These are phyloP conservation scores for Tetramorium alpestre DNA, from an alignment of 1,140 invertebrate species.

Conservation along the genomic window DNA sequence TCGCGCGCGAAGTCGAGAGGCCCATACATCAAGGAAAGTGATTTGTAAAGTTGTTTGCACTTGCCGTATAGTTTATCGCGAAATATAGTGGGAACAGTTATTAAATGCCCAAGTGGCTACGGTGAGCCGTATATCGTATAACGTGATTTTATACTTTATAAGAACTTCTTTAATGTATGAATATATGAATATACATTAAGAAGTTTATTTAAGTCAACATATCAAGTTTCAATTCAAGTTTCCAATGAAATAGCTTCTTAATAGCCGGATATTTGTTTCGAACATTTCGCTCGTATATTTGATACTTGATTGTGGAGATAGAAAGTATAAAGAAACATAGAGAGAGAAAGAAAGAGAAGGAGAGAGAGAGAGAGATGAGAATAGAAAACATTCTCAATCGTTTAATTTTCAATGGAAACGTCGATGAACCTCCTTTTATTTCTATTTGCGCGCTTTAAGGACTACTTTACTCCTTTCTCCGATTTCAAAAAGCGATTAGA, in stretches of 20 bases:
- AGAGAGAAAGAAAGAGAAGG: not conserved
- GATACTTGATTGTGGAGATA: not conserved
- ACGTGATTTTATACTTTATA: not conserved
- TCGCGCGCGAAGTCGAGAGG: conserved; percentile 33
- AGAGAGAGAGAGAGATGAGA: not conserved
- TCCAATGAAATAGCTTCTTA: not conserved
- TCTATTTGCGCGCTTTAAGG: not conserved
- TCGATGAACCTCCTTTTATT: conserved; percentile 19
- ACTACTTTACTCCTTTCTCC: not conserved
- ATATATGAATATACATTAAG: not conserved
- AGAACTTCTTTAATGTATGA: not conserved
- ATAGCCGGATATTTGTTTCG: conserved; percentile 19
- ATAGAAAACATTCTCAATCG: not conserved
- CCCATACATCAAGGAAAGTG: conserved; percentile 50
- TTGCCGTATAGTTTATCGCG: not conserved
- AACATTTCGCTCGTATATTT: not conserved
- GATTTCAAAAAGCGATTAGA: not conserved
- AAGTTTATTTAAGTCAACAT: not conserved
- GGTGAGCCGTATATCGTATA: too few species aligned
- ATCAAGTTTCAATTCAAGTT: not conserved
- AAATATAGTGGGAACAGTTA: not conserved
- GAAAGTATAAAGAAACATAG: not conserved
- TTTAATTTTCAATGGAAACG: conserved; percentile 28
- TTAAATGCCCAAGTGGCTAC: not conserved
- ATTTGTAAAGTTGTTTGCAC: conserved; percentile 27